phyloP scores from a whole-genome alignment of 1,140 invertebrate genomes.

The Paramacrobiotus metropolitanus region DNA sequence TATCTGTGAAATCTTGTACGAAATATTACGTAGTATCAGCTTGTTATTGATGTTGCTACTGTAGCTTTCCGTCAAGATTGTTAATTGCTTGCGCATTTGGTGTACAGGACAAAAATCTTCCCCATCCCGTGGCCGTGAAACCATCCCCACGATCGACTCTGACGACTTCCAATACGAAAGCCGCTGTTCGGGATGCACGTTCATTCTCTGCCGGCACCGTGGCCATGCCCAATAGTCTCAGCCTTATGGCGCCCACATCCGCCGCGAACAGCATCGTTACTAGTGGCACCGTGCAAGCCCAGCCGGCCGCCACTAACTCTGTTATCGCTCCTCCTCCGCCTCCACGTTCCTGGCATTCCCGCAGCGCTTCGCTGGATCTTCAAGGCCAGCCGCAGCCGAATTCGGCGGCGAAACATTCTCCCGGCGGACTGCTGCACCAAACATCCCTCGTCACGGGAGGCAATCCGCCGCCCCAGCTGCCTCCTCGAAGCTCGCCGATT shows the following conservation, averaged over 20 bases:
- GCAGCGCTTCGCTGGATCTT: neutral
- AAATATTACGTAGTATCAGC: too few species aligned
- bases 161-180: neutral
- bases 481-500: neutral
- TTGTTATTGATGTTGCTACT: too few species aligned
- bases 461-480: neutral
- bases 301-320: neutral
- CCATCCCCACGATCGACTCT: neutral
- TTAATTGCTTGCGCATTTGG: too few species aligned
- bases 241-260: neutral
- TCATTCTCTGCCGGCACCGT: neutral
- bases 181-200: neutral
- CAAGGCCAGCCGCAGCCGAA: neutral
- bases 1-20: too few species aligned
- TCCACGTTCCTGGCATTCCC: neutral
- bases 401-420: too few species aligned
- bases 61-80: too few species aligned
- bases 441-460: neutral
- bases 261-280: neutral
- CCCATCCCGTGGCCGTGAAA: neutral
- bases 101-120: neutral
- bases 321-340: neutral
- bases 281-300: neutral
- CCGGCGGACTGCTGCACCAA: neutral
- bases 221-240: neutral